Conservation (phyloP, 2,797 vertebrate genomes). For the Poecilia velifera region DNA sequence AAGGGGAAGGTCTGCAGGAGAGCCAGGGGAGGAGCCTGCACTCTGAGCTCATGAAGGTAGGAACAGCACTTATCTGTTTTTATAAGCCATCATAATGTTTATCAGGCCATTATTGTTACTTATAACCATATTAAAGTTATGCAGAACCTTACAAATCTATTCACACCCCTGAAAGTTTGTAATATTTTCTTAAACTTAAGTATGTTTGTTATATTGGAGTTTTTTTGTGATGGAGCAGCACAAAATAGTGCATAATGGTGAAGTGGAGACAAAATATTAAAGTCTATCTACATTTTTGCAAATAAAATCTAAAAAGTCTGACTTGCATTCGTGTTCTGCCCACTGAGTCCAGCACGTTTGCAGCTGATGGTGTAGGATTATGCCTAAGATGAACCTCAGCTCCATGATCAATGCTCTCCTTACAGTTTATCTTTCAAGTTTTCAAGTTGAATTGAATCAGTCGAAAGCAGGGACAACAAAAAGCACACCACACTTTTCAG, state of each 20-base stretch:
- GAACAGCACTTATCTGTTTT: background rate
- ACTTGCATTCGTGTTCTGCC: background rate
- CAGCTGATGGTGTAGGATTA: background rate
- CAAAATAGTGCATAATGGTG: background rate
- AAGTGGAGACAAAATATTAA: background rate
- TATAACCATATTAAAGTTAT: background rate
- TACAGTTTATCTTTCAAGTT: too few species aligned
- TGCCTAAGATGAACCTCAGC: background rate
- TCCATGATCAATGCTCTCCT: too few species aligned
- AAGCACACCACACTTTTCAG: background rate
- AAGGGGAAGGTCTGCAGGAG: conserved; percentile 90
- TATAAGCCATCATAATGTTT: background rate
- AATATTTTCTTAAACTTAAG: background rate
- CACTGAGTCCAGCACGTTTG: background rate
- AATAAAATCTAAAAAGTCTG: background rate
- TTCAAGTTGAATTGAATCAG: background rate
- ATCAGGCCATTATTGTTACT: too few species aligned
- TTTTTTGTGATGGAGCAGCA: background rate
- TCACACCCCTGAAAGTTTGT: background rate
- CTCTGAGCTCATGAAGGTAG: conserved; percentile 95
- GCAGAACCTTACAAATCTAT: background rate
- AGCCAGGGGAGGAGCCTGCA: conserved; percentile 93
- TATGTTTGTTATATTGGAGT: background rate
- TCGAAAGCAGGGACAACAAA: background rate
- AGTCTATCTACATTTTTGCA: background rate